These are phyloP conservation scores for Drosophila jambulina DNA, from an alignment of 1,140 invertebrate genomes.

Conservation along the genomic window DNA sequence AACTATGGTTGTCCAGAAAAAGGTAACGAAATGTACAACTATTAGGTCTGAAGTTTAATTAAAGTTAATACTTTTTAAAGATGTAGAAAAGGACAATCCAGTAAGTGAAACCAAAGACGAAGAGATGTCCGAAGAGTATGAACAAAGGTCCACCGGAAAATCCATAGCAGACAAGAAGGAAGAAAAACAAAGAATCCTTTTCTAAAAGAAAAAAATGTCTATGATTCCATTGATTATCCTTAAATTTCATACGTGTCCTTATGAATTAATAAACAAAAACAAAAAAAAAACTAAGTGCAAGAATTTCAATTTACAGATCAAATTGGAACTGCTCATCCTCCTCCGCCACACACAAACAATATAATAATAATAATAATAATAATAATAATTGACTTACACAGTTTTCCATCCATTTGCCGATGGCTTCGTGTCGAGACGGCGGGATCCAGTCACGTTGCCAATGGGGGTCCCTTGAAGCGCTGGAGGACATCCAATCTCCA, in stretches of 20 bases:
- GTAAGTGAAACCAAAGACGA: neutral
- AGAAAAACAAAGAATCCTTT: neutral
- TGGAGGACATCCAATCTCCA: constrained; percentile 71
- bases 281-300: neutral
- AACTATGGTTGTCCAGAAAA: neutral
- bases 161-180: neutral
- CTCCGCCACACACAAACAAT: constrained; percentile 11
- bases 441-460: constrained; percentile 64
- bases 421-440: constrained; percentile 23
- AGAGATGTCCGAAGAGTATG: neutral
- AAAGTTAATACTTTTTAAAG: neutral
- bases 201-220: neutral
- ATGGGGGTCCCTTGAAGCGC: constrained; percentile 15
- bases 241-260: neutral
- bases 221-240: neutral
- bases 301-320: constrained; percentile 50
- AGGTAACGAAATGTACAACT: neutral
- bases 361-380: constrained; percentile 80
- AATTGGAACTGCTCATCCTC: constrained; percentile 14
- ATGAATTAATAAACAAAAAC: constrained; percentile 4
- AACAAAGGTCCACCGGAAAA: too few species aligned
- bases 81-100: neutral
- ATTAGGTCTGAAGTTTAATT: neutral
- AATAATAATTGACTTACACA: constrained; percentile 77
- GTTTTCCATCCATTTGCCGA: constrained; percentile 44